These are phyloP conservation scores for Morphnarchus princeps DNA, from an alignment of 2,113 vertebrate species.

Conservation along the genomic window DNA sequence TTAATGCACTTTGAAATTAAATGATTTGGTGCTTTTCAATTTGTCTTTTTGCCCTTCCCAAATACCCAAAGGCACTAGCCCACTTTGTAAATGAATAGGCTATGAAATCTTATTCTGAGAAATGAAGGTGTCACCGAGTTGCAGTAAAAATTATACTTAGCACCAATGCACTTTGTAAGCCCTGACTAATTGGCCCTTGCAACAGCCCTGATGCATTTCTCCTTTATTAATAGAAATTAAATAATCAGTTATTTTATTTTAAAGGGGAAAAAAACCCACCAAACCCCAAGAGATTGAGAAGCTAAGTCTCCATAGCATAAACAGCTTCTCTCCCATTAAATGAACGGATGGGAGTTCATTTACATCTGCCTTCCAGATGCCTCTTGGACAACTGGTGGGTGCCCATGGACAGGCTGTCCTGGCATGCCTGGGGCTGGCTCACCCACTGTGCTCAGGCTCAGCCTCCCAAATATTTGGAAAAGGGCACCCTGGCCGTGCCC, in stretches of 20 bases:
- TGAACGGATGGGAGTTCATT: no score
- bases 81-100: constrained; percentile 58
- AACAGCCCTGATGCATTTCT: background rate
- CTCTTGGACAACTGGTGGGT: background rate
- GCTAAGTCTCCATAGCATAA: background rate
- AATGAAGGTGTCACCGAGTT: constrained; percentile 38
- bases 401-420: background rate
- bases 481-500: background rate
- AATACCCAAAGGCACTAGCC: constrained; percentile 67
- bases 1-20: constrained; percentile 57
- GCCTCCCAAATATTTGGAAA: background rate
- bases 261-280: background rate
- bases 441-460: background rate
- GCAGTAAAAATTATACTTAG: background rate
- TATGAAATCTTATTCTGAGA: constrained; percentile 60
- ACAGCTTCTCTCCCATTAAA: background rate
- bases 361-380: background rate
- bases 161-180: background rate
- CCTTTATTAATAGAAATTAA: constrained; percentile 3
- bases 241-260: background rate
- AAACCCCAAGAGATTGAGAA: background rate
- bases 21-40: constrained; percentile 58
- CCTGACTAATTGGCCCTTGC: background rate
- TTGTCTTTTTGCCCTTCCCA: constrained; percentile 63
- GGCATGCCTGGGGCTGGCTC: background rate